Evolutionary conservation across 1,140 invertebrate species (phyloP).

Genomic region (Micrasema longulum): DNA sequence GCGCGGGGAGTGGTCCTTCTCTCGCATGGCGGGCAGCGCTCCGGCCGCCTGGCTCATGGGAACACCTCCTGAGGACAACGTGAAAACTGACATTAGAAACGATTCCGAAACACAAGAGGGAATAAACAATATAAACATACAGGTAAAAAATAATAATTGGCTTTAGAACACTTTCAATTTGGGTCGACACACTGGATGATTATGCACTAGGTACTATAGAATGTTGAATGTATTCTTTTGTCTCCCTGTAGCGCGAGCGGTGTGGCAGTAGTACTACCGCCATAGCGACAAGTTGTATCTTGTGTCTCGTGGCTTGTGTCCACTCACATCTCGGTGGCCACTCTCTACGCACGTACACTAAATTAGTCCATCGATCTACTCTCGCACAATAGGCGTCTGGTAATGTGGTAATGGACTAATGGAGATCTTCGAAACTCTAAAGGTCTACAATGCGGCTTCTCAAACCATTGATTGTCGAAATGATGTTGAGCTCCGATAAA

Average conservation of each 20-base stretch:
- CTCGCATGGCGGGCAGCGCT: conserved; percentile 71
- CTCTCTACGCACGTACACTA: conserved; percentile 46
- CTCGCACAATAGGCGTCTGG: conserved; percentile 14
- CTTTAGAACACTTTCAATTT: too few relatives aligned
- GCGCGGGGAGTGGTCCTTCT: conserved; percentile 82
- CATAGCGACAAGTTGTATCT: conserved; percentile 39
- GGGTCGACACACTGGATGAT: too few relatives aligned
- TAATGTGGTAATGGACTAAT: too few relatives aligned
- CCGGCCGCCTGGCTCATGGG: conserved; percentile 56
- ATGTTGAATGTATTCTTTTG: neutral
- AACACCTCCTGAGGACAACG: conserved; percentile 51
- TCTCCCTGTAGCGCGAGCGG: neutral
- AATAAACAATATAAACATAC: too few relatives aligned
- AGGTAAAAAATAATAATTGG: too few relatives aligned
- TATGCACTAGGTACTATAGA: too few relatives aligned
- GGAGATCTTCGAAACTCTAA: neutral
- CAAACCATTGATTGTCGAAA: too few relatives aligned
- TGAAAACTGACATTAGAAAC: conserved; percentile 11
- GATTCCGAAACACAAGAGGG: too few relatives aligned
- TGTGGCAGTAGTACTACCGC: too few relatives aligned
- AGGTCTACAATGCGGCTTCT: too few relatives aligned
- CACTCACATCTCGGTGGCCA: conserved; percentile 36
- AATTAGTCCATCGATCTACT: conserved; percentile 39
- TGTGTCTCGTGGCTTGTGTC: too few relatives aligned
- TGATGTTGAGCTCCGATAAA: too few relatives aligned